Evolutionary conservation across 2,888 invertebrate species (phyloP).

Genomic region (Lepeophtheirus nordmannii): DNA sequence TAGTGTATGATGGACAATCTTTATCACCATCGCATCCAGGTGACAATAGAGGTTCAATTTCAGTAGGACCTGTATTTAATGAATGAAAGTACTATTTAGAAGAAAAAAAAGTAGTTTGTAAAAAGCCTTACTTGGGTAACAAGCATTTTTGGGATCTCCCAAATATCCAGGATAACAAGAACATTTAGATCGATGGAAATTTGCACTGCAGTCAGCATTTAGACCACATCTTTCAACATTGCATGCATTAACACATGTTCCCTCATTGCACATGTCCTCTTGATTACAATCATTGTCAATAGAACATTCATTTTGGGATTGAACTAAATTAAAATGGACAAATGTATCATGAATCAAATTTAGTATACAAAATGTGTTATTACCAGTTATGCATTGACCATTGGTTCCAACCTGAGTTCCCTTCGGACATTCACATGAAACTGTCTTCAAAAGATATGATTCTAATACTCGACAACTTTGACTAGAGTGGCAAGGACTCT

Average conservation of each 20-base stretch:
- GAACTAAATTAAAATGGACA: background rate
- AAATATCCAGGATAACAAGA: constrained; percentile 31
- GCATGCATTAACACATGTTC: constrained; percentile 17
- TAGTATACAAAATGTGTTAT: background rate
- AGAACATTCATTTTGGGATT: constrained; percentile 30
- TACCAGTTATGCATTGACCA: constrained; percentile 40
- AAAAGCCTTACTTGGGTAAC: constrained; percentile 28
- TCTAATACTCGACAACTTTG: constrained; percentile 29
- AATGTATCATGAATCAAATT: background rate
- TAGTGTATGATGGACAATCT: constrained; percentile 57
- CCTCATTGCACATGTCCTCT: constrained; percentile 11
- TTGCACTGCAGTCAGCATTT: constrained; percentile 1
- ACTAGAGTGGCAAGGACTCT: constrained; percentile 29
- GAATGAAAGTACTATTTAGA: background rate
- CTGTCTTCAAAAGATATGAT: constrained; percentile 29
- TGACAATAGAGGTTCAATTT: background rate
- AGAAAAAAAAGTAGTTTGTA: background rate
- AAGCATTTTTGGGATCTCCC: constrained; percentile 31
- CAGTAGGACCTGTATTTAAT: background rate
- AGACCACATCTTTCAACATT: constrained; percentile 10
- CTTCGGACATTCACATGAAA: constrained; percentile 66
- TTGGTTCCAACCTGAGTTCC: constrained; percentile 40
- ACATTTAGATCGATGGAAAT: constrained; percentile 31
- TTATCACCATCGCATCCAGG: constrained; percentile 55
- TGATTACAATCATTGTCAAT: constrained; percentile 7